phyloP scores from a whole-genome alignment of 2,888 invertebrate species.

The Abscondita cerata region DNA sequence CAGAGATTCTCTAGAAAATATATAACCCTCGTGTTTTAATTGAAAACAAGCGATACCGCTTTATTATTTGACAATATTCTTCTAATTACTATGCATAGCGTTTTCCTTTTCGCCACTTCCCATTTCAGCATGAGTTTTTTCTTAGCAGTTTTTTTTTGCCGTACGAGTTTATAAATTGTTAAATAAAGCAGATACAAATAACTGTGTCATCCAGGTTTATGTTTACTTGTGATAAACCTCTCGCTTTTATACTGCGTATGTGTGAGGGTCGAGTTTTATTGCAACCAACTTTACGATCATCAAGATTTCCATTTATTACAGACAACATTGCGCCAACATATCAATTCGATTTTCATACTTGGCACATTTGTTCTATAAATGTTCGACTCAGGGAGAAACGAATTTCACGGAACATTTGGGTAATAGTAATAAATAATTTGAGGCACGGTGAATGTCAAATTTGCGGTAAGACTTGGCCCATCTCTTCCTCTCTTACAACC shows the following conservation, averaged over 20 bases:
- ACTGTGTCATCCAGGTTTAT: constrained; percentile 23
- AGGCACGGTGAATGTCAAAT: constrained; percentile 39
- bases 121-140: not conserved
- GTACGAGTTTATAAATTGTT: not conserved
- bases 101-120: not conserved
- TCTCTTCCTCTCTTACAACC: constrained; percentile 22
- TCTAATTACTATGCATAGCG: no score
- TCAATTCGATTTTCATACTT: constrained; percentile 53
- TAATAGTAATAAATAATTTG: constrained; percentile 36
- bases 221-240: constrained; percentile 20
- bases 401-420: constrained; percentile 35
- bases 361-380: constrained; percentile 31
- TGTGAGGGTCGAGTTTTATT: constrained; percentile 51
- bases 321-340: constrained; percentile 47
- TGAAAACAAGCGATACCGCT: no score
- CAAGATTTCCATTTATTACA: constrained; percentile 55
- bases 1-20: no score
- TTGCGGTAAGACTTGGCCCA: constrained; percentile 36
- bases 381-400: constrained; percentile 15
- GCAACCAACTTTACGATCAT: constrained; percentile 55
- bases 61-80: no score
- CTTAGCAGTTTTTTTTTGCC: constrained; percentile 8
- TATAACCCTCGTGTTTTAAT: no score
- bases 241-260: constrained; percentile 37
- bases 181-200: constrained; percentile 26